A percentile compares a stretch with the other conserved stretches of the same genome.
These are phyloP conservation scores for Hypanus sabinus DNA, from an alignment of 2,113 vertebrate species.

Conservation along the genomic window DNA sequence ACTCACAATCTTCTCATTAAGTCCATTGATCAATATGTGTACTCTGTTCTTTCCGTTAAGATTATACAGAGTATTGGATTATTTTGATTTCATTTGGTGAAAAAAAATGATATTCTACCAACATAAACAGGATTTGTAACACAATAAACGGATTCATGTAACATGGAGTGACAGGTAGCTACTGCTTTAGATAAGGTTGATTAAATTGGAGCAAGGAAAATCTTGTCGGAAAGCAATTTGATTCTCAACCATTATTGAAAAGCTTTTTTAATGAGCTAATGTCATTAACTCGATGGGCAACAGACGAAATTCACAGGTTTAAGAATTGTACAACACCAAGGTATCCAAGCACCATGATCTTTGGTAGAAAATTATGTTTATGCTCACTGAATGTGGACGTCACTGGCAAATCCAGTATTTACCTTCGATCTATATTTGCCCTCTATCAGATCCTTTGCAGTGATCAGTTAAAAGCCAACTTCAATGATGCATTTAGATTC, in stretches of 20 bases:
- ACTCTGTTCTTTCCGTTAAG: background rate
- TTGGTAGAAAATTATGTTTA: background rate
- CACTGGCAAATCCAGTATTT: too few relatives aligned
- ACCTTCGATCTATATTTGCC: too few relatives aligned
- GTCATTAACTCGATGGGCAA: background rate
- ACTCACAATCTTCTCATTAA: background rate
- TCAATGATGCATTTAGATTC: too few relatives aligned
- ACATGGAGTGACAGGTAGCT: background rate
- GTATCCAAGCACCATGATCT: background rate
- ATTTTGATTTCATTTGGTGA: background rate
- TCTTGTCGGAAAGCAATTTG: background rate
- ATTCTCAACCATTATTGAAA: background rate
- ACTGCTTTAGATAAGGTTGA: background rate
- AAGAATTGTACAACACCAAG: background rate
- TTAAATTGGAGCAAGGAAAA: conserved; percentile 20
- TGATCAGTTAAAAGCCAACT: too few relatives aligned
- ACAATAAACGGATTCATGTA: conserved; percentile 13
- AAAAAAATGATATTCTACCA: conserved; percentile 4
- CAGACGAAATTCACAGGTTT: background rate
- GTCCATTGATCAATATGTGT: background rate
- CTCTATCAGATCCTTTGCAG: too few relatives aligned
- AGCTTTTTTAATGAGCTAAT: background rate
- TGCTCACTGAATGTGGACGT: too few relatives aligned
- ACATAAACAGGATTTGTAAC: background rate
- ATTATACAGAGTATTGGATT: background rate